Evolutionary conservation across 2,113 vertebrate genomes (phyloP), one percentile per base, ranked within the genome.

Genomic region (Apaloderma vittatum): DNA sequence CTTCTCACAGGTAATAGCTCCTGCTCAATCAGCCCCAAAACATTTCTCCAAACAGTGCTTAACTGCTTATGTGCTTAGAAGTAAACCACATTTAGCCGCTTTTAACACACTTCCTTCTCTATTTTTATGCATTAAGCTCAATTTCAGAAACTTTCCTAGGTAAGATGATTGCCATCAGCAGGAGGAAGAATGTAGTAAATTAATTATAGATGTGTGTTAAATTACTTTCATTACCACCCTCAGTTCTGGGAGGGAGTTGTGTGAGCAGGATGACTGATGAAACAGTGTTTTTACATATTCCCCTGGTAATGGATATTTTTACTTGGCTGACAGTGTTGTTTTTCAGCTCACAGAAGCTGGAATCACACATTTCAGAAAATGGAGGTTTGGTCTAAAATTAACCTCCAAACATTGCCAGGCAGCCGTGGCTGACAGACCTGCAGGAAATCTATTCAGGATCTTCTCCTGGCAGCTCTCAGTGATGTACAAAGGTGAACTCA

Each of bases 141-240:
- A 97, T 98, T 97, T 88, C 86, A 94, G 95, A 95, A 97, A 95
- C 97, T 97, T 97, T 94, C 93, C 96, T 97, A 98, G 98, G 97
- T 96, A 90, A 84, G 96, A 93, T 93, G 92, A 97, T 97, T 97
- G 90, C 98, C 98, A 96, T 90, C 72, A 97, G 97, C 94, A 73
- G 93, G 97, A 73, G 93, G 97, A 96, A 98, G 57, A 98, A 98
- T 98, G 98, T 98, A 97, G 98, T 98, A 98, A 99, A 99, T 99
- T 99, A 99, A 99, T 99, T 99, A 99, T 99, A 99, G 98, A 99
- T 99, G 98, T 98, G 98, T 98, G 98, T 99, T 99, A 99, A 99
- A 99, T 99, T 99, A 99, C 99, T 99, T 99, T 99, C 99, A 99
- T 99, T 99, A 99, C 98, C 97, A 98, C 97, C 95, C 95, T 96